A percentile compares a stretch with the other conserved stretches of the same genome.
Evolutionary conservation across 2,113 vertebrate species (phyloP).

Genomic region (Malaclemys terrapin): DNA sequence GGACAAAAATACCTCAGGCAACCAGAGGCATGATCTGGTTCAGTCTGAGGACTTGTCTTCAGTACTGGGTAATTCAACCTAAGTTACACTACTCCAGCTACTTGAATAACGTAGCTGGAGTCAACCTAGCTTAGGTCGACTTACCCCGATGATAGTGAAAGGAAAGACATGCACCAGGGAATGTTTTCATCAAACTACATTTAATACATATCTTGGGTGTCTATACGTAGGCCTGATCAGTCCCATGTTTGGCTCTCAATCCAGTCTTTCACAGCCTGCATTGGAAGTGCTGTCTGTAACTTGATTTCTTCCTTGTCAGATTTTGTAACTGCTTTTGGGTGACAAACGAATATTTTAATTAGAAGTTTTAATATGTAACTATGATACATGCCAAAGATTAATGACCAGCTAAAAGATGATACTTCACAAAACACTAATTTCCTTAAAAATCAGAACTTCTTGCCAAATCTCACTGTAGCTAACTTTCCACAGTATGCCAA

Average conservation of each 20-base stretch:
- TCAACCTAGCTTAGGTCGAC: too few relatives aligned
- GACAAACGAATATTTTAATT: slow-evolving; percentile 59
- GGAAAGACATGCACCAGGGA: slow-evolving; percentile 60
- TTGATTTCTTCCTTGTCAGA: slow-evolving; percentile 50
- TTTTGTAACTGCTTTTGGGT: slow-evolving; percentile 28
- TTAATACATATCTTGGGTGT: slow-evolving; percentile 60
- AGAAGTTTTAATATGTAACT: slow-evolving; percentile 20
- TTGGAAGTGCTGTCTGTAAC: slow-evolving; percentile 41
- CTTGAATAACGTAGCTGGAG: too few relatives aligned
- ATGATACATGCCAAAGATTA: slow-evolving; percentile 28
- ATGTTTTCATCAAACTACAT: slow-evolving; percentile 68
- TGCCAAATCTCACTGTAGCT: slow-evolving; percentile 60
- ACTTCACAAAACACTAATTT: slow-evolving; percentile 50
- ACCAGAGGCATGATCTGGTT: neutral
- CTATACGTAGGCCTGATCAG: slow-evolving; percentile 69
- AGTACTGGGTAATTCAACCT: too few relatives aligned
- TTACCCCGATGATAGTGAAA: slow-evolving; percentile 47
- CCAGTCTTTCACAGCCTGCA: slow-evolving; percentile 34
- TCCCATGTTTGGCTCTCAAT: slow-evolving; percentile 46
- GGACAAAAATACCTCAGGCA: neutral
- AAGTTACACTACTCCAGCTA: too few relatives aligned
- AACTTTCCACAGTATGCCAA: slow-evolving; percentile 62
- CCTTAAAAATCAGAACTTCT: slow-evolving; percentile 49
- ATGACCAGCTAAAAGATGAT: slow-evolving; percentile 21
- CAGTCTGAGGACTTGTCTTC: neutral